phyloP scores from a whole-genome alignment of 2,113 vertebrate genomes.

The Hippoglossus stenolepis region DNA sequence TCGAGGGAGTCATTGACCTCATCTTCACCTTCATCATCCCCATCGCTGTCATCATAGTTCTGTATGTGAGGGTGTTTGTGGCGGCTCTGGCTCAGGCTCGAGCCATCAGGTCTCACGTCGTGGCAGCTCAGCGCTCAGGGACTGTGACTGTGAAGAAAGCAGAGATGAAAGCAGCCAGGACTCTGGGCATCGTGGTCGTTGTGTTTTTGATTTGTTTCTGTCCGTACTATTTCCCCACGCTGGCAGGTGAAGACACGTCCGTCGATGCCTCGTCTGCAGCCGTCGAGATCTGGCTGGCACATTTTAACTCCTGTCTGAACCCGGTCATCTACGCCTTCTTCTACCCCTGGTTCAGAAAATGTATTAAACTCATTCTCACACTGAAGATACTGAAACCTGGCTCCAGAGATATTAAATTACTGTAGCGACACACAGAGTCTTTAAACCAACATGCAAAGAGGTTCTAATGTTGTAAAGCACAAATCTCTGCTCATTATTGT shows the following conservation, averaged over 20 bases:
- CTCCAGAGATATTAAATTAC: conserved; percentile 23
- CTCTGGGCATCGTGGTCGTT: conserved; percentile 47
- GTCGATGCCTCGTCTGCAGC: conserved; percentile 23
- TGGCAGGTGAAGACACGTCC: conserved; percentile 37
- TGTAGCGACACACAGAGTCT: not conserved
- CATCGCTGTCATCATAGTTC: conserved; percentile 36
- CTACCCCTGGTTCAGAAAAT: conserved; percentile 37
- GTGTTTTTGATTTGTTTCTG: conserved; percentile 59
- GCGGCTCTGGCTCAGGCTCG: conserved; percentile 55
- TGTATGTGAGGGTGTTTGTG: conserved; percentile 54
- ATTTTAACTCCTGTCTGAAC: conserved; percentile 67
- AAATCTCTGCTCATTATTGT: too few species aligned
- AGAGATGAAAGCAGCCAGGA: conserved; percentile 59
- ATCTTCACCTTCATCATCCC: conserved; percentile 48
- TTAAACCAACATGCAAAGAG: not conserved
- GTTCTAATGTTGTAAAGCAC: too few species aligned
- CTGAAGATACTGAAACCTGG: conserved; percentile 50
- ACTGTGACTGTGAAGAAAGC: conserved; percentile 9
- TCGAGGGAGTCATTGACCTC: conserved; percentile 27
- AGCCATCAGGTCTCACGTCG: conserved; percentile 28
- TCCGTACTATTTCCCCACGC: conserved; percentile 45
- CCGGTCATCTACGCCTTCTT: conserved; percentile 15
- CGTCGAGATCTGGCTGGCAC: conserved; percentile 40
- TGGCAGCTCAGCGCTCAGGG: not conserved
- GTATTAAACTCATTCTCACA: conserved; percentile 38